phyloP scores from a whole-genome alignment of 2,888 invertebrate genomes.

The Macropis europaea region DNA sequence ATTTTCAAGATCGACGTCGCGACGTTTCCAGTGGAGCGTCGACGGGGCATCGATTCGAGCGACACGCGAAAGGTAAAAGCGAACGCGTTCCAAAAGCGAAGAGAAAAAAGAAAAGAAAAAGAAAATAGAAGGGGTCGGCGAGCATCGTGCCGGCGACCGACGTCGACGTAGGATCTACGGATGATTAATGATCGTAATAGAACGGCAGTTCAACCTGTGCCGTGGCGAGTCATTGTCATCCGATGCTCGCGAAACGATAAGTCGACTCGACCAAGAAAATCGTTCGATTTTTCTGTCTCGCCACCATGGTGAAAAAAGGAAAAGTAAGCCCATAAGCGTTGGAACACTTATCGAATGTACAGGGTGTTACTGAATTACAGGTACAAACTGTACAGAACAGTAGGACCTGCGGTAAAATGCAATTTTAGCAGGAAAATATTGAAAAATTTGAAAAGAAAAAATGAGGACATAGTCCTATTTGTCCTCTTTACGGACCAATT shows the following conservation, averaged over 20 bases:
- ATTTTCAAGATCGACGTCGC: slow-evolving; percentile 8
- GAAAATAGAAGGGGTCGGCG: slow-evolving; percentile 17
- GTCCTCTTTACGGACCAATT: too few relatives aligned
- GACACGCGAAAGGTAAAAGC: slow-evolving; percentile 24
- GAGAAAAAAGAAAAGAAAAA: slow-evolving; percentile 31
- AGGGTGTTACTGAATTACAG: too few relatives aligned
- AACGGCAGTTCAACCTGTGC: slow-evolving; percentile 10
- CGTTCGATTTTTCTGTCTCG: too few relatives aligned
- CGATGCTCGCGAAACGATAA: slow-evolving; percentile 21
- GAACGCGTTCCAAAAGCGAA: slow-evolving; percentile 22
- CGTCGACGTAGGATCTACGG: slow-evolving; percentile 38
- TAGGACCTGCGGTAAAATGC: too few relatives aligned
- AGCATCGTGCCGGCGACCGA: slow-evolving; percentile 19
- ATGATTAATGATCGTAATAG: slow-evolving; percentile 53
- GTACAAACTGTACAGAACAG: too few relatives aligned
- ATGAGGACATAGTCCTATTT: too few relatives aligned
- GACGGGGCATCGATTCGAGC: slow-evolving; percentile 11
- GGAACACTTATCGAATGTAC: too few relatives aligned
- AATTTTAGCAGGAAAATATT: too few relatives aligned
- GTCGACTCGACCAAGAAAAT: too few relatives aligned
- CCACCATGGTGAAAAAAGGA: too few relatives aligned
- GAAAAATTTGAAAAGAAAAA: too few relatives aligned
- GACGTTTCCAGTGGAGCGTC: slow-evolving; percentile 1
- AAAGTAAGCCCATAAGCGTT: too few relatives aligned
- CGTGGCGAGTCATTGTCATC: slow-evolving; percentile 36